A percentile compares a stretch with the other conserved stretches of the same genome.
Conservation (phyloP, 2,888 invertebrate species). For the Apantesis nais region DNA sequence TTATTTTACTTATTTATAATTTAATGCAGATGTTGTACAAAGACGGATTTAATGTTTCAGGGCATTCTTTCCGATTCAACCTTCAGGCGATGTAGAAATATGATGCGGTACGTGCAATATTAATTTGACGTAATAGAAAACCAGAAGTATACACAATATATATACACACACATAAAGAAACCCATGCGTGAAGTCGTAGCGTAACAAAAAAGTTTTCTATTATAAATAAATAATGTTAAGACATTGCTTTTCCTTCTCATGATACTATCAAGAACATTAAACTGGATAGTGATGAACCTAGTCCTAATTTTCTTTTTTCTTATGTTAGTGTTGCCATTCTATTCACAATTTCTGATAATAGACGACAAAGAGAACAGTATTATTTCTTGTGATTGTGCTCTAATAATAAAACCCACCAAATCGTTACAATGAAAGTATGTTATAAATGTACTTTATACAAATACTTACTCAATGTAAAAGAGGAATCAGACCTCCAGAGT, state of each 20-base stretch:
- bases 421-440: no score
- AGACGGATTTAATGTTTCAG: no score
- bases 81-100: no score
- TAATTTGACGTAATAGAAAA: no score
- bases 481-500: background rate
- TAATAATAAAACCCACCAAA: background rate
- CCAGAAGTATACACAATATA: no score
- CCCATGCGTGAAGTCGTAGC: conserved; percentile 14
- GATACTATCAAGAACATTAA: conserved; percentile 36
- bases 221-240: conserved; percentile 38
- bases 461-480: background rate
- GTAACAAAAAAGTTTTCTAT: conserved; percentile 24
- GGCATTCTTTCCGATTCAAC: no score
- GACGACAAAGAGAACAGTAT: background rate
- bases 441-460: no score
- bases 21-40: no score
- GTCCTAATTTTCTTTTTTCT: conserved; percentile 18
- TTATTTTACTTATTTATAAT: no score
- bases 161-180: no score
- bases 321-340: background rate
- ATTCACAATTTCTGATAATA: background rate
- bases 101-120: no score
- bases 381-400: background rate
- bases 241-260: conserved; percentile 32
- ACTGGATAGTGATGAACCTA: background rate